Percentiles rank a stretch among this genome's conserved stretches.
phyloP scores from a whole-genome alignment of 2,113 vertebrate genomes.

The Ptilonorhynchus violaceus region DNA sequence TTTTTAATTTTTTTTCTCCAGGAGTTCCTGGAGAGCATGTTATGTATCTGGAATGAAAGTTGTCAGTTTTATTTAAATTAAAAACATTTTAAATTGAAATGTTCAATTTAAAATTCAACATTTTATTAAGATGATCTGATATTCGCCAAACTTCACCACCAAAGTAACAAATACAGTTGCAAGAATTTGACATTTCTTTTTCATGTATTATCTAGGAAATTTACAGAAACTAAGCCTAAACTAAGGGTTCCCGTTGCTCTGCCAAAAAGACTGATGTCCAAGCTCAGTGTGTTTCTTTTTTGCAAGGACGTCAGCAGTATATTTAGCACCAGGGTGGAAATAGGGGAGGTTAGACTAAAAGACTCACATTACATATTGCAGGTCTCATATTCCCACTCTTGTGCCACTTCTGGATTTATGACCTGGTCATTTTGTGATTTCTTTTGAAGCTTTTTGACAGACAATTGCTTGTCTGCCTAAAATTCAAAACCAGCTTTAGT shows the following conservation, averaged over 20 bases:
- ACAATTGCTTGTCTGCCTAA: neutral
- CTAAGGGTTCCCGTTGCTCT: neutral
- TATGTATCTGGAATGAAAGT: neutral
- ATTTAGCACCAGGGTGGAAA: constrained; percentile 5
- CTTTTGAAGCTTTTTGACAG: neutral
- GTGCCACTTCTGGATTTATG: neutral
- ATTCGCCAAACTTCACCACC: neutral
- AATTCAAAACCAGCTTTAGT: neutral
- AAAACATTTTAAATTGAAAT: neutral
- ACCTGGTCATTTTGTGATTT: neutral
- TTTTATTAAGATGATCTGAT: neutral
- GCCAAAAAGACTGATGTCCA: neutral
- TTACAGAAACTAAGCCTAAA: neutral
- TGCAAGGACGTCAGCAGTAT: neutral
- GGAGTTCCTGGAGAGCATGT: neutral
- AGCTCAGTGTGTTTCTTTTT: neutral
- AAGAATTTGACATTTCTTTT: neutral
- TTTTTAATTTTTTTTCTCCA: too few species aligned
- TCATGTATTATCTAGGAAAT: neutral
- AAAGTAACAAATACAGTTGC: neutral
- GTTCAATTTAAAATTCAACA: neutral
- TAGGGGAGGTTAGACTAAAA: neutral
- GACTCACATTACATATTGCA: neutral
- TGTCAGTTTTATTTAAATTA: neutral
- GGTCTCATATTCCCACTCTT: neutral